These are phyloP conservation scores for Isoperla grammatica DNA, from an alignment of 2,888 invertebrate genomes.

Conservation along the genomic window DNA sequence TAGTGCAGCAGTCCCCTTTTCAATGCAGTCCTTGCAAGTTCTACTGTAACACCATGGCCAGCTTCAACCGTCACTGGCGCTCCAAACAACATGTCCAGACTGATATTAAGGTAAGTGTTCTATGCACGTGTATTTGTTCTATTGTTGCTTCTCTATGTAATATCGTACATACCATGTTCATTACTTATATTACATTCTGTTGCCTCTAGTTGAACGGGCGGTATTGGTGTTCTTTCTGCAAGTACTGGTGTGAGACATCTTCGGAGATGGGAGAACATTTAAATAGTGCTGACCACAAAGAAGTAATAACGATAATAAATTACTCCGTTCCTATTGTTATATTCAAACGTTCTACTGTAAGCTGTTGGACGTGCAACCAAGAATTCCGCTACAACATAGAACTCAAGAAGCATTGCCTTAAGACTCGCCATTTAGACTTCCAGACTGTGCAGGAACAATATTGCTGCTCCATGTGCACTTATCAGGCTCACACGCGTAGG, in stretches of 20 bases:
- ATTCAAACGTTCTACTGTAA: constrained; percentile 56
- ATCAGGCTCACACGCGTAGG: constrained; percentile 54
- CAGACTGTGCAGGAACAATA: constrained; percentile 38
- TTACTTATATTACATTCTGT: too few relatives aligned
- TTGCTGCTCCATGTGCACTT: constrained; percentile 55
- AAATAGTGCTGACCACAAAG: constrained; percentile 59
- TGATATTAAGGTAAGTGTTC: constrained; percentile 42
- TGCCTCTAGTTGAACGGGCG: constrained; percentile 43
- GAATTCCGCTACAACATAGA: constrained; percentile 72
- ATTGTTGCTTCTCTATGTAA: neutral
- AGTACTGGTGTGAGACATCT: constrained; percentile 58
- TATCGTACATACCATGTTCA: neutral
- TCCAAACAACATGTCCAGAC: constrained; percentile 55
- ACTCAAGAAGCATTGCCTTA: constrained; percentile 55
- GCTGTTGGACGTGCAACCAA: constrained; percentile 61
- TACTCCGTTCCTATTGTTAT: constrained; percentile 75
- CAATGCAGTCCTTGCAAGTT: constrained; percentile 81
- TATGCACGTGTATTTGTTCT: neutral
- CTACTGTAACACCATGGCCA: constrained; percentile 70
- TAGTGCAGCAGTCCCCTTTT: constrained; percentile 76
- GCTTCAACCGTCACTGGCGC: constrained; percentile 68
- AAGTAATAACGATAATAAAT: constrained; percentile 69
- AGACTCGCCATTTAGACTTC: constrained; percentile 47
- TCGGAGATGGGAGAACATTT: constrained; percentile 64
- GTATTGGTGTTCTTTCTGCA: constrained; percentile 70